phyloP scores from a whole-genome alignment of 2,113 vertebrate genomes.

The Pachyramphus minor region DNA sequence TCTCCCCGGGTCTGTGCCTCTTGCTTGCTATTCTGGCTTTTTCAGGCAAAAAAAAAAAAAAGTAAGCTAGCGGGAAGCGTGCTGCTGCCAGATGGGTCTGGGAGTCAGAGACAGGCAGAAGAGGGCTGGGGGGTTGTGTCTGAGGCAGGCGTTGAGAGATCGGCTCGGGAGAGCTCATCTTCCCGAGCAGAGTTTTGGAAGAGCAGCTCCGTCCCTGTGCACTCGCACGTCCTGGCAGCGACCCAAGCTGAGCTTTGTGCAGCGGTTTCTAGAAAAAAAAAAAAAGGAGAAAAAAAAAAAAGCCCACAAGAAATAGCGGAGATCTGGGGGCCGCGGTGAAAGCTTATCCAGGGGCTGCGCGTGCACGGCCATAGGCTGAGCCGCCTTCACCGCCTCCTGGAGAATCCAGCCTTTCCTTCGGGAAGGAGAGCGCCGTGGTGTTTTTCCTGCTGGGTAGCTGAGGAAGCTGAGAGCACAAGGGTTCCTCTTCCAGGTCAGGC shows the following conservation, averaged over 20 bases:
- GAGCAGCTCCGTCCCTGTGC: neutral
- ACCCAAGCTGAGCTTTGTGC: slow-evolving; percentile 5
- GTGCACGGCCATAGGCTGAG: neutral
- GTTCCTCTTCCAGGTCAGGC: slow-evolving; percentile 56
- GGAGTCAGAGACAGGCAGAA: neutral
- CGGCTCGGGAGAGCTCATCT: neutral
- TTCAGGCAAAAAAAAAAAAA: neutral
- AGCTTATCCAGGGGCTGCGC: neutral
- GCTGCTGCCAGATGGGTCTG: neutral
- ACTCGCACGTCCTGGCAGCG: neutral
- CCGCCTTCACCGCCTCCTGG: neutral
- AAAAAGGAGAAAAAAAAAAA: neutral
- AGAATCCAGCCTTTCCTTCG: neutral
- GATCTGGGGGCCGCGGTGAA: neutral
- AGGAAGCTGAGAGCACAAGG: neutral
- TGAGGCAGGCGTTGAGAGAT: neutral
- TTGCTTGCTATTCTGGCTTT: neutral
- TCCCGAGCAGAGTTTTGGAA: neutral
- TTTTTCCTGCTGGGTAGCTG: slow-evolving; percentile 29
- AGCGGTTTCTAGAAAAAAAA: neutral
- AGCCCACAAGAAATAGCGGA: neutral
- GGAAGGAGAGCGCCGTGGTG: neutral
- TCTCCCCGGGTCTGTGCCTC: neutral
- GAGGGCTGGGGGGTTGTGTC: neutral
- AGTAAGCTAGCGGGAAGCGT: neutral